A percentile compares a stretch with the other conserved stretches of the same genome.
These are phyloP conservation scores for Ceyx erithaca DNA, from an alignment of 2,797 vertebrate genomes.

Conservation along the genomic window DNA sequence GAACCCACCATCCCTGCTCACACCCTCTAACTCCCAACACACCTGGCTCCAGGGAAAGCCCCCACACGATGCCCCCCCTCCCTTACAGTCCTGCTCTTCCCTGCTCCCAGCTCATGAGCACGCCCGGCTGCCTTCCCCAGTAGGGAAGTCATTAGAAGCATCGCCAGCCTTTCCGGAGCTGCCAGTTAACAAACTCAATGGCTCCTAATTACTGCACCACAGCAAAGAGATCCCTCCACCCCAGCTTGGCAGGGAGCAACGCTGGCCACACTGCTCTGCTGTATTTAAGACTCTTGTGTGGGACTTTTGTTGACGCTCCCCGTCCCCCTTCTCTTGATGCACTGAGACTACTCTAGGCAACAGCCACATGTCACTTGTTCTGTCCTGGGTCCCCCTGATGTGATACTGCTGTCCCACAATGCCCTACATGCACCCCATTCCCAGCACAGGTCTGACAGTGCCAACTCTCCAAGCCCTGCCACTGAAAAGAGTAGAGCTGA, in stretches of 20 bases:
- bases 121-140: not conserved
- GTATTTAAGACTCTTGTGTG: not conserved
- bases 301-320: not conserved
- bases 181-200: constrained; percentile 27
- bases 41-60: not conserved
- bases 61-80: accelerated
- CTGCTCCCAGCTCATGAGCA: not conserved
- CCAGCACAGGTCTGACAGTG: not conserved
- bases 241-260: not conserved
- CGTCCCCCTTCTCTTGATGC: not conserved
- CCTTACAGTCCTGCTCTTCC: not conserved
- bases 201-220: constrained; percentile 35
- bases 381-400: not conserved
- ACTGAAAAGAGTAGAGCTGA: not conserved
- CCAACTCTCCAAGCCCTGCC: not conserved
- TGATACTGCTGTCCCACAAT: not conserved
- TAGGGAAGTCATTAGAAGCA: not conserved
- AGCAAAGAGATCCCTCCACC: not conserved
- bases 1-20: accelerated
- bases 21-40: not conserved
- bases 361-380: not conserved
- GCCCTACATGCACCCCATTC: not conserved
- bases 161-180: not conserved
- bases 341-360: accelerated
- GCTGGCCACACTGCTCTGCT: not conserved